A percentile compares a stretch with the other conserved stretches of the same genome.
Conservation (phyloP, 1,140 invertebrate species). For the Pogonomyrmex barbatus region DNA sequence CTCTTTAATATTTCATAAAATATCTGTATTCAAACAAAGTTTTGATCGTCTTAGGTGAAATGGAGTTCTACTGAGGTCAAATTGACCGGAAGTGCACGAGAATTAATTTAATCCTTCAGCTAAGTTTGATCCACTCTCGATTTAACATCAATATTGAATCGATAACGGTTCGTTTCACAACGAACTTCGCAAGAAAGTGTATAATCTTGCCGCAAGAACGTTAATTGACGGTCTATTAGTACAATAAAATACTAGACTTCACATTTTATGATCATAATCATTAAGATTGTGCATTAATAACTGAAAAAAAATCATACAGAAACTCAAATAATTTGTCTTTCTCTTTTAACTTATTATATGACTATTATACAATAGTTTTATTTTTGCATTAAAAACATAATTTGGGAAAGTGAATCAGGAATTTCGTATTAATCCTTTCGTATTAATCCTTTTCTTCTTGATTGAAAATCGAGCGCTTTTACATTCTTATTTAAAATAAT, state of each 20-base stretch:
- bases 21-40: background rate
- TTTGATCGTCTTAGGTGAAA: slow-evolving; percentile 3
- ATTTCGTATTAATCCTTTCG: background rate
- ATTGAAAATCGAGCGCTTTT: background rate
- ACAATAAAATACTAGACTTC: slow-evolving; percentile 8
- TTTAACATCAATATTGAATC: slow-evolving; percentile 57
- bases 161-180: slow-evolving; percentile 41
- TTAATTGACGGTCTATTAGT: slow-evolving; percentile 27
- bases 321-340: background rate
- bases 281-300: background rate
- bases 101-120: slow-evolving; percentile 45
- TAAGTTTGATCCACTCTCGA: slow-evolving; percentile 32
- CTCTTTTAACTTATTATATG: background rate
- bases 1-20: background rate
- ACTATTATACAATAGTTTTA: background rate
- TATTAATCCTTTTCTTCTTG: background rate
- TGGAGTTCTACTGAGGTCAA: slow-evolving; percentile 11
- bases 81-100: slow-evolving; percentile 17
- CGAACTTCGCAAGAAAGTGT: slow-evolving; percentile 6
- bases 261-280: background rate
- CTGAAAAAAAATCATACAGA: background rate
- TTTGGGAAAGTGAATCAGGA: background rate
- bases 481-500: background rate
- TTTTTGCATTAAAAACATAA: background rate
- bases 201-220: slow-evolving; percentile 20